These are phyloP conservation scores for Cephus nigrinus DNA, from an alignment of 2,888 invertebrate genomes.

Conservation along the genomic window DNA sequence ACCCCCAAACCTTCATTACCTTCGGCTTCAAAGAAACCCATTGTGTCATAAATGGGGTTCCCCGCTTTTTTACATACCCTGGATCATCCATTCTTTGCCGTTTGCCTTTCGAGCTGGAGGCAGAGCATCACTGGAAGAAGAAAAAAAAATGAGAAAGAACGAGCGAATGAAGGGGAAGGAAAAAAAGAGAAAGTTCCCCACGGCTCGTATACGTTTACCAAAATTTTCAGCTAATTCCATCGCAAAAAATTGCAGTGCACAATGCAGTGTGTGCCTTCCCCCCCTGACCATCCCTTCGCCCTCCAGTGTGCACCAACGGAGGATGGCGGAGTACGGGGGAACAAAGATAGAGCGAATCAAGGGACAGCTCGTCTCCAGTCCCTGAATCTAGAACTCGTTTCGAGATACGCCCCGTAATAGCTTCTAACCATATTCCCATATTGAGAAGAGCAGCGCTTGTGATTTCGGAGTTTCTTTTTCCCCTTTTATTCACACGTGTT, in stretches of 20 bases:
- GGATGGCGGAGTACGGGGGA: neutral
- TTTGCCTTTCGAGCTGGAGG: slow-evolving; percentile 42
- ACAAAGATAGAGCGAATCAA: slow-evolving; percentile 15
- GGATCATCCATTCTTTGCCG: slow-evolving; percentile 52
- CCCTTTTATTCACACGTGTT: neutral
- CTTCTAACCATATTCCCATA: neutral
- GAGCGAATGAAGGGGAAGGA: slow-evolving; percentile 6
- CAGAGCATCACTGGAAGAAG: slow-evolving; percentile 4
- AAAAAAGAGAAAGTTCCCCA: slow-evolving; percentile 3
- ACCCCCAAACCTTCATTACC: slow-evolving; percentile 56
- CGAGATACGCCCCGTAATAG: neutral
- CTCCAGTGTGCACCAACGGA: neutral
- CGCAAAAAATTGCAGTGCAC: slow-evolving; percentile 28
- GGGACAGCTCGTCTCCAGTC: slow-evolving; percentile 38
- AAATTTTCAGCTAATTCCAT: slow-evolving; percentile 42
- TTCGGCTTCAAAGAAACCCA: slow-evolving; percentile 53
- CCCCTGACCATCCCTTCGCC: slow-evolving; percentile 10
- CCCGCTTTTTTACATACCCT: slow-evolving; percentile 39
- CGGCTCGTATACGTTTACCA: slow-evolving; percentile 29
- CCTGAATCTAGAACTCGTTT: slow-evolving; percentile 51
- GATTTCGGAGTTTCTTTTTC: neutral
- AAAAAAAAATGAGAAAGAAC: slow-evolving; percentile 25
- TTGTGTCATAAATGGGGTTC: slow-evolving; percentile 57
- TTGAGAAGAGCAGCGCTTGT: neutral
- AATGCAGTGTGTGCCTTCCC: slow-evolving; percentile 42